Percentiles rank a stretch among this genome's conserved stretches.
These are phyloP conservation scores for Acheta domesticus DNA, from an alignment of 2,888 invertebrate species.

Conservation along the genomic window DNA sequence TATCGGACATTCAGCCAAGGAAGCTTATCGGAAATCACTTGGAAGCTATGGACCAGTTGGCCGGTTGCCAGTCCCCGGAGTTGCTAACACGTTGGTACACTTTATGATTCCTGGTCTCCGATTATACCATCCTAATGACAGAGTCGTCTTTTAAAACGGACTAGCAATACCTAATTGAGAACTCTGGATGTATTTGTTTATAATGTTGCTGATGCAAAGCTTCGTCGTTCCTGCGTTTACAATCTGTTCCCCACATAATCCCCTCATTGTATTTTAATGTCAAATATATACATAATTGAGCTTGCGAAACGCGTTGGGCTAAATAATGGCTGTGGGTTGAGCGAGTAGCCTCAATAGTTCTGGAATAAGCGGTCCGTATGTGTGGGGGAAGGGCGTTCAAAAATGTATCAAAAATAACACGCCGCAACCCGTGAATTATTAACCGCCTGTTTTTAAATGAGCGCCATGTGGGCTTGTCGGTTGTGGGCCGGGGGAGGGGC, in stretches of 20 bases:
- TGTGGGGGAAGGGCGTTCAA: not conserved
- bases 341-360: not conserved
- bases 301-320: not conserved
- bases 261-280: not conserved
- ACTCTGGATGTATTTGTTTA: not conserved
- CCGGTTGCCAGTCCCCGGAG: not conserved
- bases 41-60: not conserved
- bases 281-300: slow-evolving; percentile 1
- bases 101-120: not conserved
- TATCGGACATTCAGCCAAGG: not conserved
- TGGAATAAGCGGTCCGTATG: not conserved
- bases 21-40: not conserved
- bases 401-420: not conserved
- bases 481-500: too few species aligned
- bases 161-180: not conserved
- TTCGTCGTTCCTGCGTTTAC: not conserved
- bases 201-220: not conserved
- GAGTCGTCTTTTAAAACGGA: too few species aligned
- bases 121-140: not conserved
- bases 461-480: not conserved
- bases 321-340: not conserved
- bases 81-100: not conserved
- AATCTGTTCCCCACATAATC: not conserved
- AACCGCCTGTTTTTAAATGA: not conserved
- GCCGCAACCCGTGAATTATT: not conserved